Evolutionary conservation across 2,888 invertebrate genomes (phyloP).

Genomic region (Diaprepes abbreviatus): DNA sequence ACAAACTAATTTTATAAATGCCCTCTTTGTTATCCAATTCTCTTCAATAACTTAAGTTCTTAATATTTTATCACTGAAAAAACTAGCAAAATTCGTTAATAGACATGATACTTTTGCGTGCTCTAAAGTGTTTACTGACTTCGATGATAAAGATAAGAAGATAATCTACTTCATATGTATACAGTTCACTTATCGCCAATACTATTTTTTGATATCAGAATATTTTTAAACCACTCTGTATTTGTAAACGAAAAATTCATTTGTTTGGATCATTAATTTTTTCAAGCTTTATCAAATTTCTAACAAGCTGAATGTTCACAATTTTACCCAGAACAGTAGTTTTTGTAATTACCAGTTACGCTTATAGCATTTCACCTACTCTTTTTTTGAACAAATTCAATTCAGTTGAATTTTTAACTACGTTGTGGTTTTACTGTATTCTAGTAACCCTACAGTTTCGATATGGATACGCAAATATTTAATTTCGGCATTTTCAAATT

Average conservation of each 20-base stretch:
- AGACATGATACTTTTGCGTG: too few relatives aligned
- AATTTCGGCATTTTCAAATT: neutral
- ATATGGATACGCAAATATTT: neutral
- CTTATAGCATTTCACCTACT: slow-evolving; percentile 1
- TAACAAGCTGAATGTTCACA: slow-evolving; percentile 16
- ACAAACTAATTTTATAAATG: too few relatives aligned
- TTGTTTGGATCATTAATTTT: slow-evolving; percentile 9
- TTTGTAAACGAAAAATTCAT: neutral
- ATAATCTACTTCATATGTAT: too few relatives aligned
- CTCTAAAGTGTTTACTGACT: too few relatives aligned
- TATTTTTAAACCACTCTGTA: too few relatives aligned
- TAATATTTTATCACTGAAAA: too few relatives aligned
- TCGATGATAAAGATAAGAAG: too few relatives aligned
- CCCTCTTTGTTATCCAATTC: too few relatives aligned
- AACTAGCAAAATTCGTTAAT: too few relatives aligned
- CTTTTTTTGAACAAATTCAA: neutral
- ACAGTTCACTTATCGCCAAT: too few relatives aligned
- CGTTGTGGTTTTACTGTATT: neutral
- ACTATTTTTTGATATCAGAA: too few relatives aligned
- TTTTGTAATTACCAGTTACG: slow-evolving; percentile 8
- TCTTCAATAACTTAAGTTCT: too few relatives aligned
- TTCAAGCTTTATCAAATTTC: slow-evolving; percentile 5
- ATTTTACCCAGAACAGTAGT: slow-evolving; percentile 4
- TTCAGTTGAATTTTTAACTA: slow-evolving; percentile 1
- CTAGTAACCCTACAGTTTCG: slow-evolving; percentile 1